phyloP scores from a whole-genome alignment of 2,113 vertebrate genomes.

The Rhabdomys dilectus region DNA sequence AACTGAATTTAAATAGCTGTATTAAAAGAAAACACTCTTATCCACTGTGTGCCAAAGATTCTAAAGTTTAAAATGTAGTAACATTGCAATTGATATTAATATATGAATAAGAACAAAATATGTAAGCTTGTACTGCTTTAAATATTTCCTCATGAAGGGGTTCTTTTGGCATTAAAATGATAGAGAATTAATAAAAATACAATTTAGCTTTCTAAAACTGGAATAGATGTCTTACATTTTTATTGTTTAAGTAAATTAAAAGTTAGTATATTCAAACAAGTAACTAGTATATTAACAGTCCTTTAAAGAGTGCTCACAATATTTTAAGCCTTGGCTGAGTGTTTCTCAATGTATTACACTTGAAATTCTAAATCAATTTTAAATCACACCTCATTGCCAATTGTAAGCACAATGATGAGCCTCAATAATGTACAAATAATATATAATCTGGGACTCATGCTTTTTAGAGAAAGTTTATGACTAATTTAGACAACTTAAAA shows the following conservation, averaged over 20 bases:
- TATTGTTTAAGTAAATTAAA: slow-evolving; percentile 80
- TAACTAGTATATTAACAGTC: slow-evolving; percentile 59
- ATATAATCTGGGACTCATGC: slow-evolving; percentile 44
- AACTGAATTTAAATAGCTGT: slow-evolving; percentile 78
- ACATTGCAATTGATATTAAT: slow-evolving; percentile 85
- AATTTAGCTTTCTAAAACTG: slow-evolving; percentile 77
- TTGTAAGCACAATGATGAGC: slow-evolving; percentile 70
- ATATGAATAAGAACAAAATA: slow-evolving; percentile 80
- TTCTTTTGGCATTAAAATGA: slow-evolving; percentile 66
- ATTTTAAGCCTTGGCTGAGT: slow-evolving; percentile 14
- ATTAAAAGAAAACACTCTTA: slow-evolving; percentile 69
- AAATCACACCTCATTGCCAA: slow-evolving; percentile 53
- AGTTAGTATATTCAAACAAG: slow-evolving; percentile 66
- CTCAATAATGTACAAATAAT: slow-evolving; percentile 46
- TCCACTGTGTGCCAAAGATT: slow-evolving; percentile 70
- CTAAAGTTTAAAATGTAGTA: slow-evolving; percentile 84
- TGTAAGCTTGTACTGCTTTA: slow-evolving; percentile 39
- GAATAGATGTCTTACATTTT: slow-evolving; percentile 78
- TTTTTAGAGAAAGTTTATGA: background rate
- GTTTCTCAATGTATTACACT: slow-evolving; percentile 47
- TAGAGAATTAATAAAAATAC: slow-evolving; percentile 69
- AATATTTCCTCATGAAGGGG: slow-evolving; percentile 74
- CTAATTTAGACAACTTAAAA: background rate
- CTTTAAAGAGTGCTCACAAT: slow-evolving; percentile 55
- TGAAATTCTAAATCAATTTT: slow-evolving; percentile 49